Base-by-base conservation (phyloP, 2,113 vertebrate species). In the Cyanoderma ruficeps region DNA sequence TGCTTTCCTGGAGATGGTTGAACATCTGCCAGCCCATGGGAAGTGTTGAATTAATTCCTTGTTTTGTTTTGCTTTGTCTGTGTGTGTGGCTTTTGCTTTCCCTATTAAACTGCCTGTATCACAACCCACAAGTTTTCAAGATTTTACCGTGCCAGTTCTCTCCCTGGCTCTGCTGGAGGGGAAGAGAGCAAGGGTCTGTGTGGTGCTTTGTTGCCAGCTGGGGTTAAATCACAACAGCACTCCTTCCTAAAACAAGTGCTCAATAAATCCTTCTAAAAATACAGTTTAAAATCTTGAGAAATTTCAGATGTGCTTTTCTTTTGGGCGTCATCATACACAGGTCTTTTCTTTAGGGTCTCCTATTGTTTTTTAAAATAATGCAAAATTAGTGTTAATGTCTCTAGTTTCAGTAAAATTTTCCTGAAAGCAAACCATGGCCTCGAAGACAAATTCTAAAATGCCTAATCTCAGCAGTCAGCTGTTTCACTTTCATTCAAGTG, bases 401-500 rank as follows among this genome's bases (percentile, higher is more conserved):
- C 12, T 39, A 49, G n/a, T 53, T 87, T 55, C 22, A 64, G 37
- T 33, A 71, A 82, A 41, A n/a, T 53, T 82, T 89, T 87, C 35
- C 39, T 50, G n/a, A 82, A 84, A 90, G 10, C 18, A 49, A 68
- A 33, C 12, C 27, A 18, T 1, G 1, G 10, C 37, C 41, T 71
- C 5, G 4, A 49, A 75, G 53, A 65, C 7, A 30, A 84, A 93
- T 61, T 97, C 87, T 86, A 64, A 55, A 74, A 92, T 71, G 80
- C 53, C 42, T 90, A 82, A 93, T 93, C 92, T 95, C 90, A 85
- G 67, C 25, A 60, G 94, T 80, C 56, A 89, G 27, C 67, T 95
- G 88, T 72, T 97, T 91, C 81, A 86, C 92, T 83, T 74, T 69
- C 83, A 52, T 87, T 95, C 83, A 80, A 80, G 67, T 49, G 27